Base-by-base conservation (phyloP, 1,140 invertebrate species). In the Saccostrea glomerata region DNA sequence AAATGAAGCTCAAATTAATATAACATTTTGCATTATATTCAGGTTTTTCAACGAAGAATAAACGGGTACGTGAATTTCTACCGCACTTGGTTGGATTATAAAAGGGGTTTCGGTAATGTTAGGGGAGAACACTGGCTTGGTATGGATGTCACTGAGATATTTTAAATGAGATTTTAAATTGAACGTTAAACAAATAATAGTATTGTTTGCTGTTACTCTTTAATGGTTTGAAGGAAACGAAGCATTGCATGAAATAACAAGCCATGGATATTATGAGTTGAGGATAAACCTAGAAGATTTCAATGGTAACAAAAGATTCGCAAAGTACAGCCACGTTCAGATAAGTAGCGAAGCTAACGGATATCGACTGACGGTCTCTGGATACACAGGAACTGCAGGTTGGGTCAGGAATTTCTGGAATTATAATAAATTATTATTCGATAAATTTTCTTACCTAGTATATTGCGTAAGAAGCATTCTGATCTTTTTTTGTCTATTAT, bases 341-440 rank as follows among this genome's bases (percentile, higher is more conserved):
- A 40, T 82, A 23, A 36, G 15, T 25, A 82, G 25, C 77, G 77
- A 82, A 36, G 77, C 77, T 30, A 7, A 23, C 36, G 77, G 77
- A n/a, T 82, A 82, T 36, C n/a, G 77, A 25, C 6, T 82, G n/a
- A 23, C n/a, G 36, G 17, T 40, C 36, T 82, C 77, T 17, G 77
- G 77, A 25, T 82, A 82, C 15, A 30, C 77, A 23, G 77, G 77
- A 82, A 82, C 4, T 40, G n/a, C 77, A 30, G 77, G 77, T 82
- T 25, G 36, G 6, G 6, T 17, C n/a, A 25, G 36, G 20, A 82
- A 25, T 25, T 36, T 82, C 47, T 7, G 47, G 36, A 82, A 30
- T 17, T 40, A 25, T 82, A 15, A 36, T 36, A 36, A 36, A 36
- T 36, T 36, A 25, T 17, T 82, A 23, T 17, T 23, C n/a, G 17